Evolutionary conservation across 1,140 invertebrate species (phyloP), one percentile per base, ranked within the genome.

Genomic region (Scylla paramamosain): DNA sequence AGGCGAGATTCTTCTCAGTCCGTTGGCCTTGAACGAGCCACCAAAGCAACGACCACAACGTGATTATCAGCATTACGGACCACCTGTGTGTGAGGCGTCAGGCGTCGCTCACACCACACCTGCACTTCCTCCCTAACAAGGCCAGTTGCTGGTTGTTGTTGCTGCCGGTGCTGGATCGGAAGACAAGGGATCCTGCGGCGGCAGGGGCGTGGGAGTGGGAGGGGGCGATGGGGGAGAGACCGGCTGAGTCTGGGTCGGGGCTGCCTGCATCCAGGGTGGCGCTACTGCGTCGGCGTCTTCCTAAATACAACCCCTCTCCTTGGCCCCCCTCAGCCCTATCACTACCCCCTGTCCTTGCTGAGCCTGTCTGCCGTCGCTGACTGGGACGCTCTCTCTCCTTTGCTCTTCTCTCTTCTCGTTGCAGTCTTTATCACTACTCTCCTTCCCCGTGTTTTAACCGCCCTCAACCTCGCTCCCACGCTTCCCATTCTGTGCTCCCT

Each of bases 301-400:
- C 67, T 77, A n/a, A 77, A 77, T 77, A 77, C 67, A n/a, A n/a
- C 67, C n/a, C 86, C 86, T 88, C 31, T 86, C 32, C 83, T 39
- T 86, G 28, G 28, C 83, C 32, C 83, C 83, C 83, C 83, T 86
- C 83, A 59, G 52, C 10, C 52, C 52, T 20, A 12, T 4, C 16
- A 59, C 83, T 31, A 6, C 83, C 83, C 32, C 83, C 83, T 77
- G 67, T 77, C n/a, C 67, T 59, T 59, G 52, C 67, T 77, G 67
- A n/a, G n/a, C 67, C 67, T n/a, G 67, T 77, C 67, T 77, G 20
- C n/a, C 67, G 0, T 77, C 16, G 52, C 52, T 59, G 52, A 59
- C 52, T 59, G 52, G 52, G 12, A 59, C 52, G 52, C 16, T 86
- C 83, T 28, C 83, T 86, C 83, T 86, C 32, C 83, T 31, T 86